Base-by-base conservation (phyloP, 2,888 invertebrate species). In the Brenthis daphne region DNA sequence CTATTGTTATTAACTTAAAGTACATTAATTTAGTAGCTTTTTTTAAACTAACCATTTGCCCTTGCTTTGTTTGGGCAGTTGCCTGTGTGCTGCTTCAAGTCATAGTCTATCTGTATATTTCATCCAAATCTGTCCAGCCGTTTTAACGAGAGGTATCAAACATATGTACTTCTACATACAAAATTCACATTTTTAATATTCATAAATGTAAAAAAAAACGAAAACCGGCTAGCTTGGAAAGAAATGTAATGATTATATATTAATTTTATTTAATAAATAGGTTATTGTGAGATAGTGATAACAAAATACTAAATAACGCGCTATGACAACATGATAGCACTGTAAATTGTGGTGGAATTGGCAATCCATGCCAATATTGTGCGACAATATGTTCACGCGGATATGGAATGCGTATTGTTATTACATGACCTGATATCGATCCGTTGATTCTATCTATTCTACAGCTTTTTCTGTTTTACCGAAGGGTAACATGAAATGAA, bases 371-470 rank as follows among this genome's bases (percentile, higher is more conserved):
- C 77, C 81, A 79, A 84, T 83, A 84, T 80, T 75, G 74, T 71
- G 71, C 73, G 75, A 72, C 76, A 76, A 83, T 80, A 76, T 75
- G 77, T 78, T 81, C 75, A 61, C 77, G 74, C 75, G 78, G 74
- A 81, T 81, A 79, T 82, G 78, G 77, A 82, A 82, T 82, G 80
- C 74, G 78, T 80, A 83, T 80, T 81, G 80, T 82, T 83, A 83
- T 80, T 82, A 79, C 79, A 77, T 77, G 79, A 73, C 75, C 74
- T 70, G 77, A 78, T 77, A 76, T 63, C 65, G 54, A 65, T 6
- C 53, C n/a, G 50, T 60, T 61, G 61, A 65, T 65, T 56, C 53
- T 48, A 29, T n/a, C 51, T 43, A 43, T 43, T 43, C 11, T 43
- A 43, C 11, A 43, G 37, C 37, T 8, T 43, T 11, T 43, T 29